Conservation (phyloP, 92 coral and sea anemone species). For the Phenganax subtilis region DNA sequence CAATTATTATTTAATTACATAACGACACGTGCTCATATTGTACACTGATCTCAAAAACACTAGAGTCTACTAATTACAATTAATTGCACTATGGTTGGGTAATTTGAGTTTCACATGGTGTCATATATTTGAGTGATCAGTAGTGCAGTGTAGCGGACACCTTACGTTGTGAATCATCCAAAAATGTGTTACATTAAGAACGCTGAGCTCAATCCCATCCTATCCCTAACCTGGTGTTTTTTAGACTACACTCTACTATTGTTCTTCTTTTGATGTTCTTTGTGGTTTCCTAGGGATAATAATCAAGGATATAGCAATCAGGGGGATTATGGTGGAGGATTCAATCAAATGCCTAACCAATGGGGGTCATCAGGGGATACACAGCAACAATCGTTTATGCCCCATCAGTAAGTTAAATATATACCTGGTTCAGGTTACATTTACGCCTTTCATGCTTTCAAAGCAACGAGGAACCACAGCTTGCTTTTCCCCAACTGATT, state of each 20-base stretch:
- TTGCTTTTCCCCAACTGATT: background rate
- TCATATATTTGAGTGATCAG: no score
- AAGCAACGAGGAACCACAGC: background rate
- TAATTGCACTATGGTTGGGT: no score
- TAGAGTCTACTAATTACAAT: background rate
- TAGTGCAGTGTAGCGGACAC: no score
- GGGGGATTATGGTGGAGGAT: slow-evolving; percentile 51
- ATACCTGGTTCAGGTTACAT: no score
- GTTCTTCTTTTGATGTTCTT: background rate
- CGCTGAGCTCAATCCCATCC: no score
- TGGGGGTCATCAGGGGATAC: slow-evolving; percentile 50
- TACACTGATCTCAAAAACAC: slow-evolving; percentile 13
- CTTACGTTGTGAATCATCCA: no score
- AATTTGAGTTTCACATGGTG: no score
- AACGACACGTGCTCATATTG: background rate
- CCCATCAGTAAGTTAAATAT: slow-evolving; percentile 63
- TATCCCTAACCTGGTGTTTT: background rate
- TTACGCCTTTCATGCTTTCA: no score
- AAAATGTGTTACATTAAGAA: no score
- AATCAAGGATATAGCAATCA: slow-evolving; percentile 37
- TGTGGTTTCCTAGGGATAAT: slow-evolving; percentile 31
- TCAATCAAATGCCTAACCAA: slow-evolving; percentile 25
- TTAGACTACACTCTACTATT: no score
- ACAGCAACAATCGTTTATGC: slow-evolving; percentile 75
- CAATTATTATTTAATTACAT: background rate